Evolutionary conservation across 2,888 invertebrate genomes (phyloP), one percentile per base, ranked within the genome.

Genomic region (Apodemia zela): DNA sequence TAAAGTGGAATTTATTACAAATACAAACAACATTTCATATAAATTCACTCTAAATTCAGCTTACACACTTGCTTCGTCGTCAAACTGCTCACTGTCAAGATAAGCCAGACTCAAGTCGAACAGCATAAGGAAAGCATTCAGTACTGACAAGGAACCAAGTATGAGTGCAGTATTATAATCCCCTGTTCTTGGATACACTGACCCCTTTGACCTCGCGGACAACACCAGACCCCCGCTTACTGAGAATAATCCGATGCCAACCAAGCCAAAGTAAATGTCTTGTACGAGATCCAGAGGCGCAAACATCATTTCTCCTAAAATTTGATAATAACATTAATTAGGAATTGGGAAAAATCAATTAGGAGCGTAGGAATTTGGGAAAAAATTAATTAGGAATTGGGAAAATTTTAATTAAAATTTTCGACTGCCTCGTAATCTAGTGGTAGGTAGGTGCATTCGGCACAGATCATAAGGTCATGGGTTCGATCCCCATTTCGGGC

Each of bases 261-360:
- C 71, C 54, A 87, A 77, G 38, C 87, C 86, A 73, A 81, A 90
- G 78, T 81, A 89, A 79, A 90, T 87, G 72, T 91, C 90, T 75
- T 90, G 90, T 35, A 90, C 85, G 65, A 91, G 82, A 70, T 91
- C 90, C 75, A 91, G 73, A 29, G 89, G 89, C 61, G 87, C 84
- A 72, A 87, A 84, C 68, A 89, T 73, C 78, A 88, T 81, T 75
- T 91, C 90, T 62, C 90, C 90, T 91, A 85, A 75, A 88, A 87
- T 45, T 63, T 13, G 0, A 54, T 18, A 54, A 13, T 25, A 42
- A 42, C 2, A 38, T 11, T 13, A 1, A 6, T 54, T 54, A 54
- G 25, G 5, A 21, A 54, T 5, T 42, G 3, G 42, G 15, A 15
- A 42, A 15, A 42, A 42, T 42, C 13, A 42, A 11, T 35, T 38